These are phyloP conservation scores for Lithophane socia DNA, from an alignment of 2,888 invertebrate species.

Conservation along the genomic window DNA sequence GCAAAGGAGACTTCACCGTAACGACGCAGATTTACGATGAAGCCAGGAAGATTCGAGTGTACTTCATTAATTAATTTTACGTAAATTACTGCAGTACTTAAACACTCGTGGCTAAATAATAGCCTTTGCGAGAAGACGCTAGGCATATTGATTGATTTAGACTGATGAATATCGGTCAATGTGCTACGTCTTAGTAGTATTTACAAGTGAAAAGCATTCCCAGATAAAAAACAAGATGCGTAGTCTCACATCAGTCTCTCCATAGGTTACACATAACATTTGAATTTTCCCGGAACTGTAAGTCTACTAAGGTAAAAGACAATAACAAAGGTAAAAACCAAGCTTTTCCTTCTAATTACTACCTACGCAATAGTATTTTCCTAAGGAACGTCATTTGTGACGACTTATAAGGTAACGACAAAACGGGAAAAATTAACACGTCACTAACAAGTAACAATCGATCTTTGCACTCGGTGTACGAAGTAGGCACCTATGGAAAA, in stretches of 20 bases:
- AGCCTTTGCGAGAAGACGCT: too few relatives aligned
- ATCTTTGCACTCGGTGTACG: slow-evolving; percentile 21
- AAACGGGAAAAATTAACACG: slow-evolving; percentile 28
- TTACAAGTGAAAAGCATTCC: neutral
- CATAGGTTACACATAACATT: neutral
- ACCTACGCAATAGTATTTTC: slow-evolving; percentile 13
- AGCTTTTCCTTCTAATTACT: slow-evolving; percentile 13
- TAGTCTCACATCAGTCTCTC: neutral
- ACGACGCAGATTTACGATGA: neutral
- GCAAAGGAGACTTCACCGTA: neutral
- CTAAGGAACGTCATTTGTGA: slow-evolving; percentile 19
- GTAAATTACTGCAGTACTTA: neutral
- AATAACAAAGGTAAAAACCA: slow-evolving; percentile 3
- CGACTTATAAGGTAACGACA: slow-evolving; percentile 24
- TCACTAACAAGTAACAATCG: slow-evolving; percentile 6
- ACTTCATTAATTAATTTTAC: neutral
- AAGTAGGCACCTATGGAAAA: slow-evolving; percentile 15
- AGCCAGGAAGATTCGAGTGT: neutral
- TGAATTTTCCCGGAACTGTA: slow-evolving; percentile 16
- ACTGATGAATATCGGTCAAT: neutral
- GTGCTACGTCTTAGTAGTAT: neutral
- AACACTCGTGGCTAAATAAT: too few relatives aligned
- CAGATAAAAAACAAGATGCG: neutral
- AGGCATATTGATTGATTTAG: too few relatives aligned
- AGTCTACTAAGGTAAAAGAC: neutral